Evolutionary conservation across 2,888 invertebrate genomes (phyloP), one percentile per base, ranked within the genome.

Genomic region (Nymphalis polychloros): DNA sequence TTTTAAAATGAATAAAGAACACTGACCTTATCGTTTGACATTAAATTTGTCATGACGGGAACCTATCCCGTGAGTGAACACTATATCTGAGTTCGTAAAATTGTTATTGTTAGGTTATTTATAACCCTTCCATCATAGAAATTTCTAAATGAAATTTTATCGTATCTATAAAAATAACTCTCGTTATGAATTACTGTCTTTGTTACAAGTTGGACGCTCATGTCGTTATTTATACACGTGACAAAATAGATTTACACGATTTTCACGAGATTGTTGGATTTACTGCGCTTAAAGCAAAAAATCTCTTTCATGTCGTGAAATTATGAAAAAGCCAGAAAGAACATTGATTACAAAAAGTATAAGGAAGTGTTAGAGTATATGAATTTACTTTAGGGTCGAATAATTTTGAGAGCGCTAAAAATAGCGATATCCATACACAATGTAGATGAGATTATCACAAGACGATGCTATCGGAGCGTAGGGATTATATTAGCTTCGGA

Each of bases 401-500:
- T 64, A 62, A 72, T 76, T 78, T 77, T 79, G 79, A 60, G 60
- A 64, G 61, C 71, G 67, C 68, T 68, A 68, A 76, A 78, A 84
- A 81, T 79, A 82, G 74, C 80, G 79, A 79, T 84, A 79, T 77
- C 78, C 82, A 76, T 85, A 84, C 80, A 84, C 79, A 81, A 84
- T 80, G 79, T 81, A 79, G 81, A 86, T 82, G 82, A 84, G 84
- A 83, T 86, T 86, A 87, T 85, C 83, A 84, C 73, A 80, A 79
- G 77, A 77, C 76, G 77, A 76, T 76, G 76, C 79, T 82, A 86
- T 84, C 82, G 82, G 76, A 76, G 81, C 79, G 73, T 75, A 79
- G 75, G 80, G 82, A 85, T 85, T 81, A 83, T 84, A 85, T 88
- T 87, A 89, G 84, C 85, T 85, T 82, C 78, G 79, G 74, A 80